A percentile compares a stretch with the other conserved stretches of the same genome.
These are phyloP conservation scores for Sebastes matsubarae DNA, from an alignment of 2,797 vertebrate genomes.

Conservation along the genomic window DNA sequence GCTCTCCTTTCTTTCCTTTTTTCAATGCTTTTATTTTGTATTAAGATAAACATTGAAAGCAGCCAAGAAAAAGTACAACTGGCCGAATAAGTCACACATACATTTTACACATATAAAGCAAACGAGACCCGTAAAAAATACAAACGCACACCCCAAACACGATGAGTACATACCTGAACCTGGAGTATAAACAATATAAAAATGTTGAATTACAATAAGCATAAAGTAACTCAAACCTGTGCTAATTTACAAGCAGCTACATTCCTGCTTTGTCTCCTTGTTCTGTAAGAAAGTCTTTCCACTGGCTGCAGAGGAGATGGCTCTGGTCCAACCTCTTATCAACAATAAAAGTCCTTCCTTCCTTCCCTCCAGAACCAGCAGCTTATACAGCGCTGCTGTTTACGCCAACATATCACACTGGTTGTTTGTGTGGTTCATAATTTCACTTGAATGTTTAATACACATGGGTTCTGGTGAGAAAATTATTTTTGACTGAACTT, in stretches of 20 bases:
- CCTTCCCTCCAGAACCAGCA: constrained; percentile 37
- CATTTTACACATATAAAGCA: not conserved
- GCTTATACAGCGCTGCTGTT: not conserved
- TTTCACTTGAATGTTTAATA: not conserved
- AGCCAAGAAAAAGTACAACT: not conserved
- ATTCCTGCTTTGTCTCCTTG: constrained; percentile 2
- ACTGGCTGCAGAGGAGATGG: constrained; percentile 4
- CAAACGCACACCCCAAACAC: not conserved
- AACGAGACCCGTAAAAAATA: not conserved
- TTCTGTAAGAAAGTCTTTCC: constrained; percentile 1
- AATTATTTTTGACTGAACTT: no score
- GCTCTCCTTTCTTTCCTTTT: not conserved
- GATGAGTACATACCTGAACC: constrained; percentile 10
- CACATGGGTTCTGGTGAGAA: no score
- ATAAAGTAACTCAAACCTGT: not conserved
- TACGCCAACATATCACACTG: not conserved
- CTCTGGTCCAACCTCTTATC: constrained; percentile 50
- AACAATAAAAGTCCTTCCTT: constrained; percentile 56
- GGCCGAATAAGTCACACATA: not conserved
- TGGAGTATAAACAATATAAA: not conserved
- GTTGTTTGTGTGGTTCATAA: not conserved
- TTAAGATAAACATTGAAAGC: not conserved
- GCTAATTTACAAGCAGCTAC: not conserved
- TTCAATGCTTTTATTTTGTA: not conserved
- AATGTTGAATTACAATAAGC: not conserved